Evolutionary conservation across 2,113 vertebrate species (phyloP), one percentile per base, ranked within the genome.

Genomic region (Tragelaphus scriptus): DNA sequence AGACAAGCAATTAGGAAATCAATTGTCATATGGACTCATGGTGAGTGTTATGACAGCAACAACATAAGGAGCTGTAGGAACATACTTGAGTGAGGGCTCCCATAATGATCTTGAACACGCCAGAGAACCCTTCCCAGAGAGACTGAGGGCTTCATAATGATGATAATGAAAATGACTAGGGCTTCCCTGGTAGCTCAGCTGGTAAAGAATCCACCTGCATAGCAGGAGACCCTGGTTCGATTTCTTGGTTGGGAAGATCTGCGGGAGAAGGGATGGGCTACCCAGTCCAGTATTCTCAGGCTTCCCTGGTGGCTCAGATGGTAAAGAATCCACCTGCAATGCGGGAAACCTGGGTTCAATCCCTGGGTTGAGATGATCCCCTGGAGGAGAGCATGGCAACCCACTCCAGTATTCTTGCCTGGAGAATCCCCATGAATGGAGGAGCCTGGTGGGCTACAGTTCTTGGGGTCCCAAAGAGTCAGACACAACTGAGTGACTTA

Each of bases 1-100:
- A 90, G 71, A 90, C 44, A 55, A 47, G 11, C 40, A 81, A 71
- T 30, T 44, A 68, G 71, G 19, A 90, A 80, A 92, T 88, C 30
- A 61, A 19, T 44, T 56, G 30, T 12, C n/a, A 7, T 23, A 68
- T 3, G 32, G 36, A 49, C 6, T 49, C 23, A 21, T 85, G 30
- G 21, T 77, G 53, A 94, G 44, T 30, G 19, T 32, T 61, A 5
- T 13, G 84, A 63, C 36, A 36, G 47, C 61, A 40, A 85, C 55
- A 44, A 21, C 30, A 30, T 1, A 49, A n/a, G 53, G 19, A 25
- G 4, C 36, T 25, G 7, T 10, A 21, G 51, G 14, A 47, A 63
- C 40, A 85, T 1, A 40, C 36, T 77, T 25, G 77, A 59, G 12
- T 53, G 32, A 89, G 40, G 19, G 17, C 30, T 28, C 3, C 23